Conservation (phyloP, 64 coral and sea anemone genomes). For the Pocillopora verrucosa region DNA sequence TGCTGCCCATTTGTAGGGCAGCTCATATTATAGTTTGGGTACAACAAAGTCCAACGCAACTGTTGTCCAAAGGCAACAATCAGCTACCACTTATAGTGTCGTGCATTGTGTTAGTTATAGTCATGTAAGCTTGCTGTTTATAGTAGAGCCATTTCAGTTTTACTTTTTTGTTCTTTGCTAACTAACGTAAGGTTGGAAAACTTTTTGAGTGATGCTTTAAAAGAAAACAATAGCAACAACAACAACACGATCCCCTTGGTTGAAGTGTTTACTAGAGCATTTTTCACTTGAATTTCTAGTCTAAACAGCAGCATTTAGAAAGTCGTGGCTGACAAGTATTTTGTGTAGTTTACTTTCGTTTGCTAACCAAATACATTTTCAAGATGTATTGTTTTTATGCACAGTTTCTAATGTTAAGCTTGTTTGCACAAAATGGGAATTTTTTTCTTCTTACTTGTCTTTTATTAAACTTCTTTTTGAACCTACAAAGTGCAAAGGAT, state of each 20-base stretch:
- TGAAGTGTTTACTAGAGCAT: too few relatives aligned
- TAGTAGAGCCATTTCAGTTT: too few relatives aligned
- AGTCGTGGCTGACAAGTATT: neutral
- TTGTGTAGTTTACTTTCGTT: neutral
- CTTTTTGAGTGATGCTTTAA: neutral
- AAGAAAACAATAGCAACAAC: too few relatives aligned
- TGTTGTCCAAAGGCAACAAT: neutral
- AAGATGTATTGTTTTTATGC: slow-evolving; percentile 3
- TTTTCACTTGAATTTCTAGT: too few relatives aligned
- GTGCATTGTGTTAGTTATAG: too few relatives aligned
- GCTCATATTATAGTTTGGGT: neutral
- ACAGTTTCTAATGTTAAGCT: neutral
- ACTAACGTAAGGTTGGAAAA: neutral
- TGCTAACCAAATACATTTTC: neutral
- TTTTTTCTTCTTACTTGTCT: neutral
- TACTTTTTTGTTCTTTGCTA: too few relatives aligned
- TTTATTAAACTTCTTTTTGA: neutral
- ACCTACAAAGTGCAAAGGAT: neutral
- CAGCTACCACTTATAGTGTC: too few relatives aligned
- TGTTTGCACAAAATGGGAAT: neutral
- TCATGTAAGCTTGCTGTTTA: too few relatives aligned
- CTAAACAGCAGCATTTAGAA: too few relatives aligned
- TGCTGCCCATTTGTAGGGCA: neutral
- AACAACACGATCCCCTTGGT: too few relatives aligned
- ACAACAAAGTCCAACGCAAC: neutral